A percentile compares a stretch with the other conserved stretches of the same genome.
phyloP scores from a whole-genome alignment of 1,140 invertebrate genomes.

The Physella acuta region DNA sequence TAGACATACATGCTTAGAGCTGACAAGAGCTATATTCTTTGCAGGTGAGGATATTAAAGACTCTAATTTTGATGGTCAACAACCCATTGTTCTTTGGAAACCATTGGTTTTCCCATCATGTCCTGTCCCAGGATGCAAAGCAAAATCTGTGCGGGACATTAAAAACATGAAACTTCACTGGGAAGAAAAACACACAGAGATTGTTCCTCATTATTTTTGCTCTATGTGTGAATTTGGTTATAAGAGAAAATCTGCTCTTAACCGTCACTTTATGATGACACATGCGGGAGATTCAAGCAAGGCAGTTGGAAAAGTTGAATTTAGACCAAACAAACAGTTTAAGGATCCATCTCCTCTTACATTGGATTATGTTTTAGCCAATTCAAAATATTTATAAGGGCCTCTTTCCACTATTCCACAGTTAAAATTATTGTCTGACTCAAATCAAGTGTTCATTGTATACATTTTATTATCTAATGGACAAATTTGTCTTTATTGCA shows the following conservation, averaged over 20 bases:
- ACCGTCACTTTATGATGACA: background rate
- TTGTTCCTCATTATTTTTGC: background rate
- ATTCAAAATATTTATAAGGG: too few relatives aligned
- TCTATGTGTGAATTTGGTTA: background rate
- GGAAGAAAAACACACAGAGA: slow-evolving; percentile 4
- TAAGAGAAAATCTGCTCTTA: slow-evolving; percentile 6
- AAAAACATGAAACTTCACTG: background rate
- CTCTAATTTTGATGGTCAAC: too few relatives aligned
- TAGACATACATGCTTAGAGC: too few relatives aligned
- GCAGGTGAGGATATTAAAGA: too few relatives aligned
- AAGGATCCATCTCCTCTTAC: slow-evolving; percentile 8
- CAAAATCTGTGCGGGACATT: background rate
- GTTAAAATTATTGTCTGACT: too few relatives aligned
- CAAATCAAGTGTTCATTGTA: too few relatives aligned
- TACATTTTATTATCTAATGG: too few relatives aligned
- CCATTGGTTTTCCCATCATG: too few relatives aligned
- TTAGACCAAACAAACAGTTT: background rate
- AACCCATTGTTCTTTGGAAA: too few relatives aligned
- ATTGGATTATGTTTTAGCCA: background rate
- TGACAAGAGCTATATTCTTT: too few relatives aligned
- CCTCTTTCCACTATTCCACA: background rate
- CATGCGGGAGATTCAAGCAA: too few relatives aligned
- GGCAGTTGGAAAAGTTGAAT: slow-evolving; percentile 4
- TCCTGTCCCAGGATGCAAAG: slow-evolving; percentile 4
- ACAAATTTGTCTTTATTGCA: background rate